Conservation (phyloP, 2,797 vertebrate genomes). For the Sarcophilus harrisii region DNA sequence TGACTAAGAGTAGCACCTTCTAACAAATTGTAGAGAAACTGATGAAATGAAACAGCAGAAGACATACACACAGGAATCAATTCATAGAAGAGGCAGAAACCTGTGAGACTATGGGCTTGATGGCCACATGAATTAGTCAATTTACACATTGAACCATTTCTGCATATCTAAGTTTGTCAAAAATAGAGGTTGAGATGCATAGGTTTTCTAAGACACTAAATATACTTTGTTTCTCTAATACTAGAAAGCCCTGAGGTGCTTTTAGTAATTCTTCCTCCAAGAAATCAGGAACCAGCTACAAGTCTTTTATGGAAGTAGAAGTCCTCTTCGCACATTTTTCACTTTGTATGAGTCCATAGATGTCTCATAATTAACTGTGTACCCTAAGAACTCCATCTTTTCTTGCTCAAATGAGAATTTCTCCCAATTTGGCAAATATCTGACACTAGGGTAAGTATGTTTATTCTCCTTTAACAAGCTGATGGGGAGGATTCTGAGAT, state of each 20-base stretch:
- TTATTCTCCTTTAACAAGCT: background rate
- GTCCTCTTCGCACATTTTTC: background rate
- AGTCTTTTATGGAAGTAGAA: background rate
- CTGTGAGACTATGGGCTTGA: background rate
- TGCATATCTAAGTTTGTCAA: background rate
- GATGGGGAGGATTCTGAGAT: background rate
- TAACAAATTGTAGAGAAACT: background rate
- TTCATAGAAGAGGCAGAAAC: background rate
- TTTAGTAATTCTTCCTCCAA: background rate
- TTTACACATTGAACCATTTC: background rate
- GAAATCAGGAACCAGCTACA: background rate
- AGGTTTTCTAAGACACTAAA: background rate
- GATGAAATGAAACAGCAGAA: background rate
- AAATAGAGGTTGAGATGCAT: background rate
- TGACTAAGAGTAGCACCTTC: background rate
- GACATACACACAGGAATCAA: background rate
- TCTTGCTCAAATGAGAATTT: background rate
- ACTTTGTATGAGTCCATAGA: background rate
- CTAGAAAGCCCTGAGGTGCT: background rate
- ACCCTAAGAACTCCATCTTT: background rate
- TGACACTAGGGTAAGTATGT: background rate
- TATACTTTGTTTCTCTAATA: background rate
- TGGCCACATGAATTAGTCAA: background rate
- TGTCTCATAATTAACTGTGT: background rate
- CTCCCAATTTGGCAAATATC: background rate